Percentiles rank a stretch among this genome's conserved stretches.
These are phyloP conservation scores for Galaxea fascicularis DNA, from an alignment of 92 coral and sea anemone species.

Conservation along the genomic window DNA sequence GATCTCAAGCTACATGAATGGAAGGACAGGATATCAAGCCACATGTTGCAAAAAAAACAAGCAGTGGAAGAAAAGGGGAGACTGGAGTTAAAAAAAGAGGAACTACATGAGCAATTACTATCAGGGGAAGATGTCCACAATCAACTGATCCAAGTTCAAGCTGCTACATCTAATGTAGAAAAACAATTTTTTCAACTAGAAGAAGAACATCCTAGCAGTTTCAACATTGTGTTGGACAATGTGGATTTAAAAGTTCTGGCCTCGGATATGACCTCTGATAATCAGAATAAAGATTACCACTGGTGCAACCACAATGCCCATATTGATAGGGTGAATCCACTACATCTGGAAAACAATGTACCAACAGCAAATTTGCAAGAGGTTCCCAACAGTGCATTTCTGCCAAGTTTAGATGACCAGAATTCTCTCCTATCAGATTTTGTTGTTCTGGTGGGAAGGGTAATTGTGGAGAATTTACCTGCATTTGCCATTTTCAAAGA, in stretches of 20 bases:
- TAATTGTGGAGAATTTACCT: slow-evolving; percentile 59
- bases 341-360: slow-evolving; percentile 30
- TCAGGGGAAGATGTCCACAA: no score
- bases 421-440: slow-evolving; percentile 39
- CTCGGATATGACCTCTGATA: slow-evolving; percentile 68
- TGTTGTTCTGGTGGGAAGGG: slow-evolving; percentile 57
- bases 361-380: slow-evolving; percentile 59
- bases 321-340: slow-evolving; percentile 51
- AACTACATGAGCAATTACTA: no score
- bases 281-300: slow-evolving; percentile 67
- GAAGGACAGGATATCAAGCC: no score
- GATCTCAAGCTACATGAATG: no score
- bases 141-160: no score
- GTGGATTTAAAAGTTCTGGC: slow-evolving; percentile 49
- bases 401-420: slow-evolving; percentile 60
- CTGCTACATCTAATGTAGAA: no score
- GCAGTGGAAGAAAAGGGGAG: no score
- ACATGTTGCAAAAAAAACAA: no score
- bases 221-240: no score
- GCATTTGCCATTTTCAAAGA: slow-evolving; percentile 62
- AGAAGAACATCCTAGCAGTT: not conserved
- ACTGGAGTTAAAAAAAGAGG: no score
- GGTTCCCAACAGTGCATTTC: slow-evolving; percentile 55
- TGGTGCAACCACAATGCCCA: slow-evolving; percentile 69
- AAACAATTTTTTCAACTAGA: not conserved